Evolutionary conservation across 2,797 vertebrate genomes (phyloP).

Genomic region (Muscicapa comitata): DNA sequence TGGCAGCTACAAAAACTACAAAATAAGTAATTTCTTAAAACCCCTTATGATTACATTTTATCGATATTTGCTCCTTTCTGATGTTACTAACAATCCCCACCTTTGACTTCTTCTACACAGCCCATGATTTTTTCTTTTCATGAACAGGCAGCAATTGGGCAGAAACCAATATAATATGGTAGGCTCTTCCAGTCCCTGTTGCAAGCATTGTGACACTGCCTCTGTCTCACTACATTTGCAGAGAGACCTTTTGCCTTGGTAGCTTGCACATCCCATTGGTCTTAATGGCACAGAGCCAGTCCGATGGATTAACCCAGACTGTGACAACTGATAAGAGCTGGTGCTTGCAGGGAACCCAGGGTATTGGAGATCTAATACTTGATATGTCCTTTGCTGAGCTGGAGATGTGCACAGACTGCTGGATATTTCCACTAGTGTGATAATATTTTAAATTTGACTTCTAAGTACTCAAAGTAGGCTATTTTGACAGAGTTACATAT

Average conservation of each 20-base stretch:
- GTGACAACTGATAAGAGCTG: neutral
- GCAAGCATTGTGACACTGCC: fast-evolving
- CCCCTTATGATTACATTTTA: neutral
- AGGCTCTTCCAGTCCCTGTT: neutral
- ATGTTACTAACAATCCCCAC: neutral
- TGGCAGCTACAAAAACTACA: neutral
- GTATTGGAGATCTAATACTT: neutral
- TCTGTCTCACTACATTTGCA: neutral
- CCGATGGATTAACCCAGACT: neutral
- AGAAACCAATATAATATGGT: neutral
- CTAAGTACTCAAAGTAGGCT: neutral
- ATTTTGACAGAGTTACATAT: neutral
- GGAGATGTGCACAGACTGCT: neutral
- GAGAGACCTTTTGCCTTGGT: neutral
- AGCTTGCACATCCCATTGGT: neutral
- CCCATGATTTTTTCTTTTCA: neutral
- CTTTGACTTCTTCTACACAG: neutral
- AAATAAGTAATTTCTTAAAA: neutral
- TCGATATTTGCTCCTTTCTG: neutral
- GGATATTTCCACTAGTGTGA: neutral
- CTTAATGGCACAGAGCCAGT: neutral
- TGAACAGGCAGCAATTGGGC: neutral
- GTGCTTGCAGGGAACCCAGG: neutral
- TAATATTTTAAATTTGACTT: neutral
- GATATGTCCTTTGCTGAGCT: neutral